Base-by-base conservation (phyloP, 2,113 vertebrate genomes). In the Xiphophorus couchianus region DNA sequence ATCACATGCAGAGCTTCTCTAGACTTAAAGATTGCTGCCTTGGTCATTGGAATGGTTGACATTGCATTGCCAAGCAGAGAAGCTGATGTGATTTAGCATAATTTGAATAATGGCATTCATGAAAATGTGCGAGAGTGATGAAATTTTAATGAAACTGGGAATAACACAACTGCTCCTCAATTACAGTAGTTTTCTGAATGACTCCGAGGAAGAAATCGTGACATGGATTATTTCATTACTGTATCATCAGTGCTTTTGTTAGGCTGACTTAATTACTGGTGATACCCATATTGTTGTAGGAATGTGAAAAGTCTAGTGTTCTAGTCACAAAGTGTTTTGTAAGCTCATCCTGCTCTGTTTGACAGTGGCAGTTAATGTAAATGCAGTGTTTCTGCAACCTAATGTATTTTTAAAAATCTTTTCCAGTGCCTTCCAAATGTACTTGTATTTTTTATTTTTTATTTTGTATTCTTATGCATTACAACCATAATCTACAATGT, bases 21-120 rank as follows among this genome's bases (percentile, higher is more conserved):
- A 88, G 85, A 92, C 82, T 89, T 89, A 80, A 85, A 61, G 81
- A 90, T 88, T 88, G 82, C 90, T 74, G 88, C 88, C 91, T 88
- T 82, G 81, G 90, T 92, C 89, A 93, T 92, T 90, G 88, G 89
- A 74, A 91, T 86, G 81, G 87, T 85, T 80, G 88, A 86, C 76
- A 74, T 87, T 90, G 92, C 93, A 93, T 90, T 86, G 89, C 81
- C 89, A 88, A 91, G 86, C 84, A 93, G 87, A 88, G 84, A 87
- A 82, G 88, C 86, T 93, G 92, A 95, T 93, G 88, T 92, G 93
- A 93, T 93, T 95, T 93, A 89, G 88, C 91, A 93, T 95, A 91
- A 94, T 94, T 92, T 95, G 89, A 93, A 94, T 95, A 94, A 95
- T 94, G 89, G 88, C 90, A 94, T 94, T 94, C 93, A 94, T 93